A percentile compares a stretch with the other conserved stretches of the same genome.
phyloP scores from a whole-genome alignment of 2,797 vertebrate species.

The Leptodactylus fallax region DNA sequence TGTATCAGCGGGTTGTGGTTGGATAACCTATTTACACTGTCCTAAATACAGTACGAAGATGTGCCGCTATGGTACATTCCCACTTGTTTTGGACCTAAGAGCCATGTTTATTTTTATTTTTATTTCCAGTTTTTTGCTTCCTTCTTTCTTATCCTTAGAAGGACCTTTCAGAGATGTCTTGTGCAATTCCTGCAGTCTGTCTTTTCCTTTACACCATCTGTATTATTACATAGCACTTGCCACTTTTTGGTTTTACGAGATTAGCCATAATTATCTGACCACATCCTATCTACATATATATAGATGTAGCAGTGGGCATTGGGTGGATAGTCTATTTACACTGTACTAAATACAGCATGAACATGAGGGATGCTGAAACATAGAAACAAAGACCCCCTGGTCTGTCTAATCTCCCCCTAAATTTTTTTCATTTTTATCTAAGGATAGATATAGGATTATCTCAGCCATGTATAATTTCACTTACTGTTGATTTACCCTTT shows the following conservation, averaged over 20 bases:
- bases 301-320: not conserved
- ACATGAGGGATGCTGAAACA: not conserved
- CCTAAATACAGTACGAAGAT: not conserved
- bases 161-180: not conserved
- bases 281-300: constrained; percentile 30
- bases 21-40: not conserved
- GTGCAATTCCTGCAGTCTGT: not conserved
- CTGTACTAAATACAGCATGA: not conserved
- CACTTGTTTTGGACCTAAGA: not conserved
- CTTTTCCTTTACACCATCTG: not conserved
- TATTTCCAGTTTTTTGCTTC: too few species aligned
- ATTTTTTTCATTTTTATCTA: too few species aligned
- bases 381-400: too few species aligned
- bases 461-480: too few species aligned
- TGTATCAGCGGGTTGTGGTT: not conserved
- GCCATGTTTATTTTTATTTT: not conserved
- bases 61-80: too few species aligned
- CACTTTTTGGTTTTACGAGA: not conserved
- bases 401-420: too few species aligned
- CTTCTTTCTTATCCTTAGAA: not conserved
- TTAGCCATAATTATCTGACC: constrained; percentile 26
- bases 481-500: too few species aligned
- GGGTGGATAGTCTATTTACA: not conserved
- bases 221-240: not conserved
- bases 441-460: too few species aligned